phyloP scores from a whole-genome alignment of 2,888 invertebrate species.

The Lepeophtheirus nordmannii region DNA sequence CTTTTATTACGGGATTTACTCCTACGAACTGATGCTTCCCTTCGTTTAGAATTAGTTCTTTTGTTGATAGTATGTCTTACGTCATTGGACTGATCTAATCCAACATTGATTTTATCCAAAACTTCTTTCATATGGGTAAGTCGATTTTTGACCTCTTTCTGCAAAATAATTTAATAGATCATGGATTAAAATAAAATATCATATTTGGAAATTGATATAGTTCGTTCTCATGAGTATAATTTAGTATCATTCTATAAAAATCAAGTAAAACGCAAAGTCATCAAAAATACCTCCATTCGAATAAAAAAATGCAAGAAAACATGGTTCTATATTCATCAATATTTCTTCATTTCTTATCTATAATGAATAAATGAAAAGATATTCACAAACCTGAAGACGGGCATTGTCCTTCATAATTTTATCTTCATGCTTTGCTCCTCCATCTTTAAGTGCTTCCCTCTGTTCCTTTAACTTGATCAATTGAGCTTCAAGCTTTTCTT shows the following conservation, averaged over 20 bases:
- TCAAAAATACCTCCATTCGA: background rate
- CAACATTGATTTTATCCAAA: slow-evolving; percentile 10
- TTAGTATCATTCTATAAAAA: background rate
- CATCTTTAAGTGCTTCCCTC: slow-evolving; percentile 14
- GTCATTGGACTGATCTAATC: background rate
- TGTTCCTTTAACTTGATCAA: slow-evolving; percentile 22
- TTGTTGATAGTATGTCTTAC: too few species aligned
- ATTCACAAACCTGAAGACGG: slow-evolving; percentile 14
- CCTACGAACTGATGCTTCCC: background rate
- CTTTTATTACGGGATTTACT: background rate
- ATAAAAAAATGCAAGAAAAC: slow-evolving; percentile 4
- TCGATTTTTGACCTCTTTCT: slow-evolving; percentile 24
- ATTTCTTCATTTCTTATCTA: background rate
- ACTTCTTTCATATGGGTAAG: slow-evolving; percentile 19
- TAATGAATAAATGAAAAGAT: background rate
- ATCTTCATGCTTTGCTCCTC: slow-evolving; percentile 21
- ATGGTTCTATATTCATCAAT: background rate
- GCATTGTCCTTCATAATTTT: slow-evolving; percentile 24
- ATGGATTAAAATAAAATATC: too few species aligned
- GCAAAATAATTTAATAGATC: background rate
- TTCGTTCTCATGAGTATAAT: too few species aligned
- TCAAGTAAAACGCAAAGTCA: background rate
- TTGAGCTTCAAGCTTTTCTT: slow-evolving; percentile 21
- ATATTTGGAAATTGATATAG: too few species aligned
- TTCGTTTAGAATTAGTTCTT: too few species aligned